Percentiles rank a stretch among this genome's conserved stretches.
Conservation (phyloP, 2,888 invertebrate species). For the Cancer borealis region DNA sequence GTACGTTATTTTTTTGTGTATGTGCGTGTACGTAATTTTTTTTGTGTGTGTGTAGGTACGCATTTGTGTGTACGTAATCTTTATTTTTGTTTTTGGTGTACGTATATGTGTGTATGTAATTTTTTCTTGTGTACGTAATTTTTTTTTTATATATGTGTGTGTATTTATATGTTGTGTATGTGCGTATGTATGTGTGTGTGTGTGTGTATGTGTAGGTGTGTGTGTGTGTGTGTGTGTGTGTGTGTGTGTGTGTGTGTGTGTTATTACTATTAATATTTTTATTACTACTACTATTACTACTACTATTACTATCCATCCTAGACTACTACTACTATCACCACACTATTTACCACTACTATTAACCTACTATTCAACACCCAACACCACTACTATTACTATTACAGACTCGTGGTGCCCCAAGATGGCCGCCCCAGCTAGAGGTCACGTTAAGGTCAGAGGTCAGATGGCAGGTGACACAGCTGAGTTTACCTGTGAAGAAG, state of each 20-base stretch:
- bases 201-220: slow-evolving; percentile 49
- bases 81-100: no score
- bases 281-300: not conserved
- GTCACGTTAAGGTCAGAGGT: slow-evolving; percentile 78
- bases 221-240: slow-evolving; percentile 47
- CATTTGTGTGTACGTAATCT: no score
- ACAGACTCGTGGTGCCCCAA: slow-evolving; percentile 78
- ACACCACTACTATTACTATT: not conserved
- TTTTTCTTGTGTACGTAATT: no score
- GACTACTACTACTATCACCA: not conserved
- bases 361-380: not conserved
- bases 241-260: slow-evolving; percentile 45
- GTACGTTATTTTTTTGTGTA: no score
- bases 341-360: not conserved
- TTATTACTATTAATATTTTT: slow-evolving; percentile 80
- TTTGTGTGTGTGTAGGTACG: no score
- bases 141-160: no score
- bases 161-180: no score
- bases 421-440: slow-evolving; percentile 78
- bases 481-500: not conserved
- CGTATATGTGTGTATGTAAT: no score
- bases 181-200: not conserved
- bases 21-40: no score
- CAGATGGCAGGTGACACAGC: slow-evolving; percentile 66
- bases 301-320: slow-evolving; percentile 79